Conservation (phyloP, 2,797 vertebrate species). For the Helostoma temminkii region DNA sequence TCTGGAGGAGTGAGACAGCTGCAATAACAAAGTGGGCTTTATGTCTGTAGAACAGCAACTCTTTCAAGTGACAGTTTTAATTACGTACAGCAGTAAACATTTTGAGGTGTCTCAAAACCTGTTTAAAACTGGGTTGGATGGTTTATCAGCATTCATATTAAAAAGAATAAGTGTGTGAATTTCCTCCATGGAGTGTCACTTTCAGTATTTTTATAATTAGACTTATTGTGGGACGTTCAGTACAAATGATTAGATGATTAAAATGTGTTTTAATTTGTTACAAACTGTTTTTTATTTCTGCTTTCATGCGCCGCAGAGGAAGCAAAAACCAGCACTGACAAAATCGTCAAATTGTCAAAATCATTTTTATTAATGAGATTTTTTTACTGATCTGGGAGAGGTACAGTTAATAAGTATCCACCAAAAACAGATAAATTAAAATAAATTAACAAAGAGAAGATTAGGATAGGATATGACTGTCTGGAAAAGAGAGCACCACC, state of each 20-base stretch:
- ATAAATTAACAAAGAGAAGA: conserved; percentile 23
- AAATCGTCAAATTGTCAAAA: conserved; percentile 39
- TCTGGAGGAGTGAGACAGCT: conserved; percentile 9
- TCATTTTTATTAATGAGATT: conserved; percentile 54
- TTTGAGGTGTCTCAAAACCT: conserved; percentile 10
- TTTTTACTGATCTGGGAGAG: conserved; percentile 27
- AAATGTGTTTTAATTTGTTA: conserved; percentile 4
- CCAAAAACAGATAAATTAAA: conserved; percentile 31
- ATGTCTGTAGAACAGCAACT: conserved; percentile 6
- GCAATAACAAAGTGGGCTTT: conserved; percentile 24
- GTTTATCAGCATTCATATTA: conserved; percentile 17
- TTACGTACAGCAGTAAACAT: background rate
- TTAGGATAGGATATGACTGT: conserved; percentile 13
- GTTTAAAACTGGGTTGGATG: background rate
- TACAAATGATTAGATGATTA: background rate
- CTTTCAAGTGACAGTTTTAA: conserved; percentile 11
- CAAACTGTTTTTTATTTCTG: background rate
- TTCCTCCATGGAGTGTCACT: background rate
- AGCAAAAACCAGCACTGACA: conserved; percentile 33
- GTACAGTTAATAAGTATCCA: conserved; percentile 32
- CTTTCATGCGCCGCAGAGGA: conserved; percentile 2
- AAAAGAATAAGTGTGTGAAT: background rate
- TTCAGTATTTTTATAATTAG: conserved; percentile 10
- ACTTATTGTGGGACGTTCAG: background rate
- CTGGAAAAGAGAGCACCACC: conserved; percentile 22